Percentiles rank a stretch among this genome's conserved stretches.
phyloP scores from a whole-genome alignment of 2,888 invertebrate genomes.

The Harpalus rubripes region DNA sequence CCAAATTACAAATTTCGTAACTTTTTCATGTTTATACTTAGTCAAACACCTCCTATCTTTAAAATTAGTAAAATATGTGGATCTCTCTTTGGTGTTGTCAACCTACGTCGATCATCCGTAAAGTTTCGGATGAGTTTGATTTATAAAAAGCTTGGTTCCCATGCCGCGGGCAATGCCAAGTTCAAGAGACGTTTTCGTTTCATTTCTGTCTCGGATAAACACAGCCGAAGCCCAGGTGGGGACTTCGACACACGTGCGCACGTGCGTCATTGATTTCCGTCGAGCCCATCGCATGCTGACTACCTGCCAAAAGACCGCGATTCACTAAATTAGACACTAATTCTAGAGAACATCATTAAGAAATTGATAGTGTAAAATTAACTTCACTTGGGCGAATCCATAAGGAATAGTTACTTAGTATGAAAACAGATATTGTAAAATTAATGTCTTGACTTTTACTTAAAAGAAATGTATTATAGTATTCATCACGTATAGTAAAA shows the following conservation, averaged over 20 bases:
- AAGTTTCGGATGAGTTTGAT: slow-evolving; percentile 28
- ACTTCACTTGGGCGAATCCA: too few relatives aligned
- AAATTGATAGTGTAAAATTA: too few relatives aligned
- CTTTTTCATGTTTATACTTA: not conserved
- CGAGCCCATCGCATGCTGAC: slow-evolving; percentile 21
- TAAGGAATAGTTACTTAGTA: too few relatives aligned
- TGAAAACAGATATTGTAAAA: too few relatives aligned
- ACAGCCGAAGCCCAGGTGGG: slow-evolving; percentile 20
- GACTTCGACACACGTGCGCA: slow-evolving; percentile 3
- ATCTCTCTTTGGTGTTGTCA: not conserved
- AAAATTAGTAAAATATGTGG: not conserved
- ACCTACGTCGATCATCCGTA: slow-evolving; percentile 8
- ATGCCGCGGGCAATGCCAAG: slow-evolving; percentile 35
- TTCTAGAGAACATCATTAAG: not conserved
- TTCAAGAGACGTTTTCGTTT: slow-evolving; percentile 16
- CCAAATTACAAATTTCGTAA: not conserved
- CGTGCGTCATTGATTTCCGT: not conserved
- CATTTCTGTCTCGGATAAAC: not conserved
- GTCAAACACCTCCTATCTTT: not conserved
- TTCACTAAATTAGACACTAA: not conserved
- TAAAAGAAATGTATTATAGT: too few relatives aligned
- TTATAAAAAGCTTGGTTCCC: slow-evolving; percentile 47
- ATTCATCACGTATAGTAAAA: too few relatives aligned
- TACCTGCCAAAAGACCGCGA: slow-evolving; percentile 6
- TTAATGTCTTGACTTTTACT: too few relatives aligned